Conservation (phyloP, 1,140 invertebrate species). For the Diachasma alloeum region DNA sequence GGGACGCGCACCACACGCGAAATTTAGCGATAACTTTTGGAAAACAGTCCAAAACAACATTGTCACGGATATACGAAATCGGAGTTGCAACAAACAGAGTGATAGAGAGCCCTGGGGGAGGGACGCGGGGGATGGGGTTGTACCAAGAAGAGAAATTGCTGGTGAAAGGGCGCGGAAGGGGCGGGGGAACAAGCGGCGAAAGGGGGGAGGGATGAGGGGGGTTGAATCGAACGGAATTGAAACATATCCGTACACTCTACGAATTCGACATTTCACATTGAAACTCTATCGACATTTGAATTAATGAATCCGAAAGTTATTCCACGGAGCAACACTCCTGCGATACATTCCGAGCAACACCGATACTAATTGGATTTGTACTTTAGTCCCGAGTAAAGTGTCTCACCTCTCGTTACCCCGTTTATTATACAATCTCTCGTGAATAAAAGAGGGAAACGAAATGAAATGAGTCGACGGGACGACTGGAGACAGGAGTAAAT, state of each 20-base stretch:
- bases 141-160: background rate
- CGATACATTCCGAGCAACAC: background rate
- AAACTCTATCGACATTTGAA: slow-evolving; percentile 14
- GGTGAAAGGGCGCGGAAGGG: background rate
- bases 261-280: background rate
- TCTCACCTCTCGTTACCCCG: background rate
- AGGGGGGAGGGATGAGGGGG: background rate
- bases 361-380: slow-evolving; percentile 13
- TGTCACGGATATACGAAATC: slow-evolving; percentile 15
- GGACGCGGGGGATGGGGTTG: background rate
- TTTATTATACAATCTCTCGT: background rate
- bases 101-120: background rate
- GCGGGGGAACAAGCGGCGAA: background rate
- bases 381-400: background rate
- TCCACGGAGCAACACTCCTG: background rate
- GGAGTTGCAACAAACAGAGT: slow-evolving; percentile 3
- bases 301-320: slow-evolving; percentile 20
- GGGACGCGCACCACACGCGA: background rate
- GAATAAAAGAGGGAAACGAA: background rate
- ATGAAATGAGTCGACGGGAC: background rate
- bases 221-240: background rate
- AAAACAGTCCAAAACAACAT: slow-evolving; percentile 17
- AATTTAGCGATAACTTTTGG: slow-evolving; percentile 15
- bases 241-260: background rate
- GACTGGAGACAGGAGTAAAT: too few species aligned